Evolutionary conservation across 2,113 vertebrate species (phyloP).

Genomic region (Poecilia latipinna): DNA sequence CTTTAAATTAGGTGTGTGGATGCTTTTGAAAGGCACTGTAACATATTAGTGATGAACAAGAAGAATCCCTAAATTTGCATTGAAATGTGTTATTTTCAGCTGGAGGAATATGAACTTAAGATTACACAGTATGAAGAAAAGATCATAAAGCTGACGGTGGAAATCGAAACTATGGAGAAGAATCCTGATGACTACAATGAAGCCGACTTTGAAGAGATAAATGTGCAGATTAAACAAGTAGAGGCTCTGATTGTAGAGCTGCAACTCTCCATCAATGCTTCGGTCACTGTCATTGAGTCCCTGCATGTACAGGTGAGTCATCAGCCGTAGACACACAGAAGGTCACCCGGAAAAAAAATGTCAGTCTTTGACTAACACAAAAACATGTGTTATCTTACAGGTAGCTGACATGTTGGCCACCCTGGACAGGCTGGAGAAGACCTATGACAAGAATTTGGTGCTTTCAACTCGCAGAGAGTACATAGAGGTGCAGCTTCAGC

Average conservation of each 20-base stretch:
- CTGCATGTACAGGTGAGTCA: constrained; percentile 69
- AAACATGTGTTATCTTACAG: constrained; percentile 32
- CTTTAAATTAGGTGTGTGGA: background rate
- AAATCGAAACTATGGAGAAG: constrained; percentile 81
- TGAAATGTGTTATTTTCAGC: constrained; percentile 63
- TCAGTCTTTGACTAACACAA: background rate
- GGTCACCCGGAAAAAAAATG: background rate
- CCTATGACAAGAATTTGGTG: constrained; percentile 69
- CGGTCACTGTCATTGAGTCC: constrained; percentile 55
- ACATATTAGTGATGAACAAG: background rate
- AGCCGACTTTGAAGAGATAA: constrained; percentile 60
- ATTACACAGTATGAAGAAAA: constrained; percentile 80
- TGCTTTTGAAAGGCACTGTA: background rate
- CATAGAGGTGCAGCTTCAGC: constrained; percentile 68
- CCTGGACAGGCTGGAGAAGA: constrained; percentile 64
- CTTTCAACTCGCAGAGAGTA: constrained; percentile 66
- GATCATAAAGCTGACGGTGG: constrained; percentile 80
- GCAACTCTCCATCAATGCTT: constrained; percentile 65
- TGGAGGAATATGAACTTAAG: constrained; percentile 79
- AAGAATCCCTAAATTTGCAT: background rate
- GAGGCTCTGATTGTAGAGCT: constrained; percentile 75
- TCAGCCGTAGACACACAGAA: background rate
- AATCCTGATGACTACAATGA: constrained; percentile 66
- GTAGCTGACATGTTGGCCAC: constrained; percentile 49
- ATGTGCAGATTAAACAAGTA: constrained; percentile 77